Evolutionary conservation across 1,140 invertebrate genomes (phyloP).

Genomic region (Physella acuta): DNA sequence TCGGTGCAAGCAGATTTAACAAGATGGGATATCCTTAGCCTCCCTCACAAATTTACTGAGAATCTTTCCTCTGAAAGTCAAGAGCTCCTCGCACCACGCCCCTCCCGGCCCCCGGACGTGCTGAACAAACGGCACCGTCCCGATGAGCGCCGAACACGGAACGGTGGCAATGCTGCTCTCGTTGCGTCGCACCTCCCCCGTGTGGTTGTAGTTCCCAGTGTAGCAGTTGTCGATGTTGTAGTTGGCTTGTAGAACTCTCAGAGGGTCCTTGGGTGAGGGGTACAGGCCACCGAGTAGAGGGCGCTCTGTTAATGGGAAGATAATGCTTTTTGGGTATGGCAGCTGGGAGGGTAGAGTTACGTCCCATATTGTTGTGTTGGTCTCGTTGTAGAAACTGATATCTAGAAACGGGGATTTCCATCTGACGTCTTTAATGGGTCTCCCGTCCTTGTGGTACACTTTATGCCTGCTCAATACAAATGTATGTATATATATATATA

Average conservation of each 20-base stretch:
- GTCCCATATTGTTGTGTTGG: slow-evolving; percentile 40
- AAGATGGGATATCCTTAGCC: not conserved
- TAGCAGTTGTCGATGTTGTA: slow-evolving; percentile 28
- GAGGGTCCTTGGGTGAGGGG: slow-evolving; percentile 29
- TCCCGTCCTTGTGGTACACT: slow-evolving; percentile 26
- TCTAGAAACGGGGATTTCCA: slow-evolving; percentile 40
- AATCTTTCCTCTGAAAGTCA: slow-evolving; percentile 3
- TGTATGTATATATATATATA: not conserved
- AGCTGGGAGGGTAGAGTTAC: slow-evolving; percentile 3
- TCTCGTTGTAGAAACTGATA: slow-evolving; percentile 36
- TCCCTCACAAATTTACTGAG: not conserved
- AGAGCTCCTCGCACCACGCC: slow-evolving; percentile 18
- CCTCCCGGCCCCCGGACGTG: not conserved
- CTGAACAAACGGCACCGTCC: slow-evolving; percentile 18
- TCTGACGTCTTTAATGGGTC: slow-evolving; percentile 3
- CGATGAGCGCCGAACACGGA: slow-evolving; percentile 3
- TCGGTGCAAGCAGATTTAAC: not conserved
- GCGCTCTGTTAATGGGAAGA: slow-evolving; percentile 32
- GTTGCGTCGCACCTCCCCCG: not conserved
- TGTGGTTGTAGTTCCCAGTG: slow-evolving; percentile 29
- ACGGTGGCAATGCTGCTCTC: not conserved
- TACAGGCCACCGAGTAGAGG: slow-evolving; percentile 28
- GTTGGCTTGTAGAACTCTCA: slow-evolving; percentile 4
- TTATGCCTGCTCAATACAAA: slow-evolving; percentile 28
- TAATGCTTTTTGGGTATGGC: slow-evolving; percentile 14